phyloP scores from a whole-genome alignment of 2,888 invertebrate species.

The Platycnemis pennipes region DNA sequence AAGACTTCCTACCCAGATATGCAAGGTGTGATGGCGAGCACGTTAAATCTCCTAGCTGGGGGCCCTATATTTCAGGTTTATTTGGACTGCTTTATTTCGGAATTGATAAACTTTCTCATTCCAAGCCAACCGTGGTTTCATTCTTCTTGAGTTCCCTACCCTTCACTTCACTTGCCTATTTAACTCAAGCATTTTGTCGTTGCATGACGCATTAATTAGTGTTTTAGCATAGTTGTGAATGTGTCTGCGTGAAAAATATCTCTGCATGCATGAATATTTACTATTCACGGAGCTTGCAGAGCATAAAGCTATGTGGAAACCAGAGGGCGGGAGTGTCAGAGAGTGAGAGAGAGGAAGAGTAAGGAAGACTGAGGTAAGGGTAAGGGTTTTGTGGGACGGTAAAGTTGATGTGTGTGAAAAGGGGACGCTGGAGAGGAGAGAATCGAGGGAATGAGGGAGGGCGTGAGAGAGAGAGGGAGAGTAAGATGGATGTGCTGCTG shows the following conservation, averaged over 20 bases:
- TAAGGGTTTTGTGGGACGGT: not conserved
- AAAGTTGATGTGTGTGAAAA: slow-evolving; percentile 19
- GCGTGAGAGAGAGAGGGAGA: slow-evolving; percentile 26
- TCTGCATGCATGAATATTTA: not conserved
- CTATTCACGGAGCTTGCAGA: not conserved
- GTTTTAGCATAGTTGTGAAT: not conserved
- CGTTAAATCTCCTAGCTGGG: not conserved
- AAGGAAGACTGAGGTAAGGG: not conserved
- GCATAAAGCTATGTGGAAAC: not conserved
- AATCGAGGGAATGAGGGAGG: not conserved
- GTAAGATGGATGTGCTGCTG: slow-evolving; percentile 67
- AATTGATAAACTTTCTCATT: no score
- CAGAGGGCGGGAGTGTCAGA: not conserved
- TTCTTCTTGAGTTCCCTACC: no score
- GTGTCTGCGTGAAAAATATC: not conserved
- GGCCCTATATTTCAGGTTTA: not conserved
- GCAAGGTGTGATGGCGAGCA: not conserved
- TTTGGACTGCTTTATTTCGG: no score
- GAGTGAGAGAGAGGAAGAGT: not conserved
- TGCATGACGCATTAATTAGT: not conserved
- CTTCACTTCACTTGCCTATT: no score
- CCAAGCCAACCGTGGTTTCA: no score
- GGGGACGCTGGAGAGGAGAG: not conserved
- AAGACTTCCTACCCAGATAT: not conserved
- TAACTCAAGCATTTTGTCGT: not conserved